A percentile compares a stretch with the other conserved stretches of the same genome.
These are phyloP conservation scores for Geotrypetes seraphini DNA, from an alignment of 2,797 vertebrate genomes.

Conservation along the genomic window DNA sequence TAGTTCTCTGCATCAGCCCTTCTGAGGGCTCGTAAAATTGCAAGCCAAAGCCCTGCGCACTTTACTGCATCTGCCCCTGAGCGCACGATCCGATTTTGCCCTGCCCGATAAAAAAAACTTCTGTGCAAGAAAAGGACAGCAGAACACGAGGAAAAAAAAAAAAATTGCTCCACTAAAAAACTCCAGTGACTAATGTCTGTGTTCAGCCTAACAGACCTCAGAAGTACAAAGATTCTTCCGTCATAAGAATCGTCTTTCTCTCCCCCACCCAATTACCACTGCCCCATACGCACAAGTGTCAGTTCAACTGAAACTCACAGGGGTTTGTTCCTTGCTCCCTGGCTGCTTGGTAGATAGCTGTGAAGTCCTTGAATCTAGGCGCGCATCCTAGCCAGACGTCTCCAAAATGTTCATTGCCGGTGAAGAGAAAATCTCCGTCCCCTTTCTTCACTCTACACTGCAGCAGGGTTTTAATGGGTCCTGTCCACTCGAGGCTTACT, in stretches of 20 bases:
- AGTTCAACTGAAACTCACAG: slow-evolving; percentile 64
- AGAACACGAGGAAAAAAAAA: no score
- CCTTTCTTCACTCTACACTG: slow-evolving; percentile 60
- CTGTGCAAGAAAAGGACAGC: no score
- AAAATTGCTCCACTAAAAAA: no score
- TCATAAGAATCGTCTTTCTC: no score
- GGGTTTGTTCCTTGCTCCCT: slow-evolving; percentile 44
- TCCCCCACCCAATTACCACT: fast-evolving
- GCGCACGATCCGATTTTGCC: no score
- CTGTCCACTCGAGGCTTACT: slow-evolving; percentile 35
- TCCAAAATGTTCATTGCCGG: slow-evolving; percentile 67
- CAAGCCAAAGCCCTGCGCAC: no score
- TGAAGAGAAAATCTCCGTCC: slow-evolving; percentile 68
- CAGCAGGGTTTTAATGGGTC: slow-evolving; percentile 48
- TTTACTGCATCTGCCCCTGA: no score
- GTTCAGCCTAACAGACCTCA: not conserved
- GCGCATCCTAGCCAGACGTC: slow-evolving; percentile 77
- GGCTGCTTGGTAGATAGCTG: slow-evolving; percentile 50
- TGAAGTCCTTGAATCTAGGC: slow-evolving; percentile 66
- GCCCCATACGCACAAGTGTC: slow-evolving; percentile 2
- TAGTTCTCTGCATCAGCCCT: no score
- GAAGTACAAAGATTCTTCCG: no score
- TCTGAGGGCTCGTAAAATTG: no score
- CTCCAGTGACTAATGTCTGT: not conserved
- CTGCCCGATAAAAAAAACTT: no score